These are phyloP conservation scores for Papilio machaon DNA, from an alignment of 1,140 invertebrate species.

Conservation along the genomic window DNA sequence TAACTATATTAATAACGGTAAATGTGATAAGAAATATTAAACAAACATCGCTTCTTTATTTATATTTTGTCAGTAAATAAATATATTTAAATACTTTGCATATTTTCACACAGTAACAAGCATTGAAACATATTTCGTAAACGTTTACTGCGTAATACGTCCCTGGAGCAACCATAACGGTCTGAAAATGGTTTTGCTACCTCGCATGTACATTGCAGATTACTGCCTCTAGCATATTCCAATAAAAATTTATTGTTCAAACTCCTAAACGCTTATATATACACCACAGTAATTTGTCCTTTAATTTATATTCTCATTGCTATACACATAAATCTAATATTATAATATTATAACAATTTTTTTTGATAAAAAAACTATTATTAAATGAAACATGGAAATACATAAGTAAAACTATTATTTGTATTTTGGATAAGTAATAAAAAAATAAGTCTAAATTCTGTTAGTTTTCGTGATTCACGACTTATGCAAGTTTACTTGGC, in stretches of 20 bases:
- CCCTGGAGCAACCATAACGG: slow-evolving; percentile 18
- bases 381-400: no score
- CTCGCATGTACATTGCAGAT: slow-evolving; percentile 20
- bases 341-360: no score
- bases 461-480: no score
- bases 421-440: no score
- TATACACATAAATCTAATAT: background rate
- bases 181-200: slow-evolving; percentile 21
- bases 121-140: background rate
- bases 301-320: background rate
- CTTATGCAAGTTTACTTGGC: no score
- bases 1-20: no score
- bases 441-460: no score
- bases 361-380: no score
- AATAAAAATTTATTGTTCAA: slow-evolving; percentile 20
- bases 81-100: background rate
- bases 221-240: slow-evolving; percentile 20
- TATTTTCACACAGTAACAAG: background rate
- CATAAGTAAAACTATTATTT: no score
- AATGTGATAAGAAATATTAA: no score
- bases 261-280: slow-evolving; percentile 1
- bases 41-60: background rate
- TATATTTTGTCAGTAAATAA: background rate
- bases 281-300: background rate
- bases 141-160: slow-evolving; percentile 18